Percentiles rank a stretch among this genome's conserved stretches.
These are phyloP conservation scores for Propithecus perrieri DNA, from an alignment of 2,797 vertebrate species.

Conservation along the genomic window DNA sequence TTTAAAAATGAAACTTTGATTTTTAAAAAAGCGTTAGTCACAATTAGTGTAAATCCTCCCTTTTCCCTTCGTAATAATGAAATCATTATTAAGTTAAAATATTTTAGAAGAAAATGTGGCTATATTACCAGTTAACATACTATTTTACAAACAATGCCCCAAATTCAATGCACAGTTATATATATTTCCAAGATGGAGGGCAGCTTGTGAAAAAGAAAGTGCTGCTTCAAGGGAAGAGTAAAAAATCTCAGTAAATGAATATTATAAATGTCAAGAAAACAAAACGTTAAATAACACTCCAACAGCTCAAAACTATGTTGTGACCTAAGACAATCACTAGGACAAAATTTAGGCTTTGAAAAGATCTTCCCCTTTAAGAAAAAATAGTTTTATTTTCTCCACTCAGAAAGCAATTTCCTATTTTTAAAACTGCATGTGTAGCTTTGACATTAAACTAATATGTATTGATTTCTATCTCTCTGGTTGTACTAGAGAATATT, in stretches of 20 bases:
- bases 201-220: not conserved
- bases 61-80: too few species aligned
- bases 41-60: not conserved
- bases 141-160: not conserved
- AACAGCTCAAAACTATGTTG: not conserved
- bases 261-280: not conserved
- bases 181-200: not conserved
- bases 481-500: conserved; percentile 67
- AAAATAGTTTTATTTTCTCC: conserved; percentile 47
- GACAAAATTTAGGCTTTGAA: not conserved
- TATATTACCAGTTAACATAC: not conserved
- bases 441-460: conserved; percentile 76
- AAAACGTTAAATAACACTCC: not conserved
- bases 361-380: conserved; percentile 37
- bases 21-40: not conserved
- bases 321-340: not conserved
- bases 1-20: not conserved
- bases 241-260: not conserved
- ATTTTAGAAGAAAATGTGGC: not conserved
- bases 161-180: not conserved
- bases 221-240: not conserved
- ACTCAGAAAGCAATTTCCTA: conserved; percentile 68
- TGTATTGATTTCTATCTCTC: conserved; percentile 73
- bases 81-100: not conserved
- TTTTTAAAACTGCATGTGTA: conserved; percentile 63